Conservation (phyloP, 2,113 vertebrate species). For the Nicator chloris region DNA sequence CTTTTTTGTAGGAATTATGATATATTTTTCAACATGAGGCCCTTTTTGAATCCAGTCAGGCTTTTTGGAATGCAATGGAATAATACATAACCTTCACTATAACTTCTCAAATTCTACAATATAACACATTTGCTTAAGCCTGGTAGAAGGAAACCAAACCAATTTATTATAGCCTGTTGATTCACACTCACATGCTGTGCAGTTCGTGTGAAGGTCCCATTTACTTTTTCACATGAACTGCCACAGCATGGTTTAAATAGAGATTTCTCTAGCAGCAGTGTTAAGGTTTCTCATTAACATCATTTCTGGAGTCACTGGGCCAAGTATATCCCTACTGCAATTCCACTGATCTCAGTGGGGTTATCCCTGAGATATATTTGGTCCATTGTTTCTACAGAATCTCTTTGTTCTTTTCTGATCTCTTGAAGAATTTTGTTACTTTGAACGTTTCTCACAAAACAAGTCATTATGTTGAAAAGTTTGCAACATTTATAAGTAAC, state of each 20-base stretch:
- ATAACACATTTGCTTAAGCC: conserved; percentile 36
- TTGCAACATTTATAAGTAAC: neutral
- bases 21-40: neutral
- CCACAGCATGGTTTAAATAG: conserved; percentile 70
- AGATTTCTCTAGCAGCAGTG: conserved; percentile 54
- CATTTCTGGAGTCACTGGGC: conserved; percentile 58
- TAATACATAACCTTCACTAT: neutral
- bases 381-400: conserved; percentile 43
- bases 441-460: conserved; percentile 9
- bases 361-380: conserved; percentile 48
- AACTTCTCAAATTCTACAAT: conserved; percentile 17
- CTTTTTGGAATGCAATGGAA: neutral
- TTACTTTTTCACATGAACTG: conserved; percentile 70
- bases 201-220: conserved; percentile 64
- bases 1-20: neutral
- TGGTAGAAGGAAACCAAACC: conserved; percentile 26
- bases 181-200: conserved; percentile 67
- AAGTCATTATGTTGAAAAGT: neutral
- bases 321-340: conserved; percentile 55
- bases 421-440: conserved; percentile 45
- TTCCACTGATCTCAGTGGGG: conserved; percentile 61
- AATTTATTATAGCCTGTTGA: conserved; percentile 65
- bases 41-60: neutral
- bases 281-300: conserved; percentile 66
- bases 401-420: conserved; percentile 47